A percentile compares a stretch with the other conserved stretches of the same genome.
Evolutionary conservation across 2,888 invertebrate genomes (phyloP).

Genomic region (Nymphalis polychloros): DNA sequence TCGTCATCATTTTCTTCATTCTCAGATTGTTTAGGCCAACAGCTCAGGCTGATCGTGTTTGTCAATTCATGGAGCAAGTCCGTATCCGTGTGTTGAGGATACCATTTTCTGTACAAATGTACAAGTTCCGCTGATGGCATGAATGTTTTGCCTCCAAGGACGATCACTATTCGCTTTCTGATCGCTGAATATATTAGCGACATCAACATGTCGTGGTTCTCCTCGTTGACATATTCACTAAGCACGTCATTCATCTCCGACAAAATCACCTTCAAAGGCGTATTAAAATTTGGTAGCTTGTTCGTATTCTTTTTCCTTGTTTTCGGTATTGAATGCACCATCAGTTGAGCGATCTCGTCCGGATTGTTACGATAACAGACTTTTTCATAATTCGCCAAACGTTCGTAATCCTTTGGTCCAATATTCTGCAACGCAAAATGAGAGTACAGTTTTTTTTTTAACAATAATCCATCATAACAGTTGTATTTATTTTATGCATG

Average conservation of each 20-base stretch:
- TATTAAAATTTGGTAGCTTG: constrained; percentile 34
- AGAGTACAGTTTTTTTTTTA: constrained; percentile 11
- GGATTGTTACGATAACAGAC: constrained; percentile 14
- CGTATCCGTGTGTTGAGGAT: constrained; percentile 41
- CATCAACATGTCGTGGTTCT: constrained; percentile 17
- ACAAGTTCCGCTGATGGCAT: constrained; percentile 34
- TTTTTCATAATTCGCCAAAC: constrained; percentile 32
- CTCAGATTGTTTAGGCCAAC: constrained; percentile 17
- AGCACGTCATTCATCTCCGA: constrained; percentile 34
- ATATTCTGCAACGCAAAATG: constrained; percentile 44
- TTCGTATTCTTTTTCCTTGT: constrained; percentile 5
- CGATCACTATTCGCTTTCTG: constrained; percentile 41
- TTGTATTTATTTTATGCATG: not conserved
- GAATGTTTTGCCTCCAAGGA: constrained; percentile 35
- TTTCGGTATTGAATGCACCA: not conserved
- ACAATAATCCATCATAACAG: not conserved
- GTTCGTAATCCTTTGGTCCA: constrained; percentile 40
- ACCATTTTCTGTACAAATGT: constrained; percentile 40
- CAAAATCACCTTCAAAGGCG: constrained; percentile 36
- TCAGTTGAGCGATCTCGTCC: constrained; percentile 15
- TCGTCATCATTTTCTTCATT: not conserved
- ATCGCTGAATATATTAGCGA: constrained; percentile 35
- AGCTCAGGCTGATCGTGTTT: constrained; percentile 38
- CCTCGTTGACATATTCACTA: constrained; percentile 3
- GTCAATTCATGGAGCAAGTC: constrained; percentile 38